Percentiles rank a stretch among this genome's conserved stretches.
Conservation (phyloP, 2,113 vertebrate species). For the Hipposideros armiger region DNA sequence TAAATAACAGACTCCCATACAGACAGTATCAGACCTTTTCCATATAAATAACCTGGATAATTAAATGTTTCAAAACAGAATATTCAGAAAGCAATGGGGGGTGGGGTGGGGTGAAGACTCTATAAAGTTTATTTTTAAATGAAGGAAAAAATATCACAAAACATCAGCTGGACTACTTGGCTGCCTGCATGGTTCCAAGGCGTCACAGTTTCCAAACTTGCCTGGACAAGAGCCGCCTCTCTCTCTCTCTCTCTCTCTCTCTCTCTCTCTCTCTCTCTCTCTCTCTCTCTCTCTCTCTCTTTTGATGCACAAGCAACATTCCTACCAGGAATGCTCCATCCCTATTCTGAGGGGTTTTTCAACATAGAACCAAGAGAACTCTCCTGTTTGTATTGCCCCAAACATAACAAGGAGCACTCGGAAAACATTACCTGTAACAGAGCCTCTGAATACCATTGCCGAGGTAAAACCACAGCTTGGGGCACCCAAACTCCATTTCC, state of each 20-base stretch:
- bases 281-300: background rate
- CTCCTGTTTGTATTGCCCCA: background rate
- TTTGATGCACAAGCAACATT: background rate
- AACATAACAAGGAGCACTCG: background rate
- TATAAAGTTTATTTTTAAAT: slow-evolving; percentile 81
- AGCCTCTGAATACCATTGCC: background rate
- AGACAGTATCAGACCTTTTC: slow-evolving; percentile 79
- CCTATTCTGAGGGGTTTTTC: background rate
- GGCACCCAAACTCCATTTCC: background rate
- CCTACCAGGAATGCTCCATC: background rate
- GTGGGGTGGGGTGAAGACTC: background rate
- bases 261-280: background rate
- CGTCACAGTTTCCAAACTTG: slow-evolving; percentile 72
- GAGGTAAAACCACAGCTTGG: background rate
- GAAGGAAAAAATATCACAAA: slow-evolving; percentile 26
- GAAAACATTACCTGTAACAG: background rate
- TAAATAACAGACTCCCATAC: slow-evolving; percentile 81
- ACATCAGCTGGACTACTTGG: slow-evolving; percentile 75
- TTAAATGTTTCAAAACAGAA: slow-evolving; percentile 84
- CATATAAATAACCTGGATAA: slow-evolving; percentile 80
- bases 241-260: background rate
- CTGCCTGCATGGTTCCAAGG: slow-evolving; percentile 41
- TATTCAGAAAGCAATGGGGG: slow-evolving; percentile 71
- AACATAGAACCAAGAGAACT: background rate
- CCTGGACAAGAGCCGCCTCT: slow-evolving; percentile 36